Base-by-base conservation (phyloP, 2,113 vertebrate species). In the Apodemus speciosus region DNA sequence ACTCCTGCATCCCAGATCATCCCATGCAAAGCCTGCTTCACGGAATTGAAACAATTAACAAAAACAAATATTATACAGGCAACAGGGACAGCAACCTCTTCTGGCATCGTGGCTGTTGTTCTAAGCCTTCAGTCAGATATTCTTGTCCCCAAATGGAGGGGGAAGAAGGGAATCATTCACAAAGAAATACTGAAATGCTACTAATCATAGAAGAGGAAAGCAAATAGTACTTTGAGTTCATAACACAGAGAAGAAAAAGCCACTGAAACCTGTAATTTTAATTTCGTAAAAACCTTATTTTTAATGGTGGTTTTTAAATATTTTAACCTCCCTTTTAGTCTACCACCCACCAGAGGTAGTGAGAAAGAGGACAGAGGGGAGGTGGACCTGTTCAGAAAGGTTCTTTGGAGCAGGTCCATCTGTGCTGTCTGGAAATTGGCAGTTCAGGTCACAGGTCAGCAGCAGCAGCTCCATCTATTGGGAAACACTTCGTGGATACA, bases 41-140 rank as follows among this genome's bases (percentile, higher is more conserved):
- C 75, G 60, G 25, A 92, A 69, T 88, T 60, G 11, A 89, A 93
- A 95, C 95, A 95, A 97, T 96, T 90, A 95, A 96, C 60, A 94
- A 60, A 96, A 85, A 79, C 18, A 89, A 94, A 69, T 9, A 62
- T 64, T 89, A 94, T 90, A 38, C 49, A 85, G 85, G 13, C 87
- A 80, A 85, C 30, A 93, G 73, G 1, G 79, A 13, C 25, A 71
- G 13, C 32, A 91, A 90, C 8, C 53, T 93, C 60, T 77, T 75
- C 94, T 75, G 3, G 1, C 91, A 91, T 88, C 14, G 43, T 53
- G 88, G 77, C 87, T 83, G 73, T 46, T 35, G 7, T 88, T 56
- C 73, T 75, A 62, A 85, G n/a, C 1, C 20, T 53, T 73, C 75
- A 94, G 49, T 40, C 46, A 85, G 76, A 93, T 89, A 60, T 13